Percentiles rank a stretch among this genome's conserved stretches.
phyloP scores from a whole-genome alignment of 2,797 vertebrate genomes.

The Thaleichthys pacificus region DNA sequence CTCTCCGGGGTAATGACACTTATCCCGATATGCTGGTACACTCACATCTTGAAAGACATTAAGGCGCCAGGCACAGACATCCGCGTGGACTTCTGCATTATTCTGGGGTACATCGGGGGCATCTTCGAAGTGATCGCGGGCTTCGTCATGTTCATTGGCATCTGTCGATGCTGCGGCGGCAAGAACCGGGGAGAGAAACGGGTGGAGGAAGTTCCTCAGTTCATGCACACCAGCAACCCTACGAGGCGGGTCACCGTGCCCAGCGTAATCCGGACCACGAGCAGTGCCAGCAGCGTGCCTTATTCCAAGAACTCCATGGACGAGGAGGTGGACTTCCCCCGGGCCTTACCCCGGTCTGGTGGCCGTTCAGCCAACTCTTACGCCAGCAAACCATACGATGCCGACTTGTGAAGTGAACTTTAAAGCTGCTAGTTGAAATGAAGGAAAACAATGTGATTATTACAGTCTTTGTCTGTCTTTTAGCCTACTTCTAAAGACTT shows the following conservation, averaged over 20 bases:
- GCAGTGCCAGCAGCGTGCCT: conserved; percentile 63
- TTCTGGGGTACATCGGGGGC: conserved; percentile 89
- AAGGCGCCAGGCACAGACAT: conserved; percentile 13
- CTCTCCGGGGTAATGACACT: conserved; percentile 82
- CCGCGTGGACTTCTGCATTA: conserved; percentile 81
- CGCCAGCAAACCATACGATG: conserved; percentile 65
- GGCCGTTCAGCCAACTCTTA: conserved; percentile 50
- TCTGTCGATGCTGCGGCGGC: conserved; percentile 74
- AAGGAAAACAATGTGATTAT: not conserved
- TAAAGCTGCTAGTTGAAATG: not conserved
- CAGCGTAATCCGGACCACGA: conserved; percentile 51
- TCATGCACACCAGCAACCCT: conserved; percentile 21
- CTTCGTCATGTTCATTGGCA: conserved; percentile 77
- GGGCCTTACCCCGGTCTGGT: conserved; percentile 47
- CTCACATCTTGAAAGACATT: conserved; percentile 63
- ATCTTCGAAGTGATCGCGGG: conserved; percentile 86
- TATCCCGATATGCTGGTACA: conserved; percentile 89
- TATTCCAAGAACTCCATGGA: conserved; percentile 68
- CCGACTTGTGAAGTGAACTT: conserved; percentile 45
- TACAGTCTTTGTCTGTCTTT: no score
- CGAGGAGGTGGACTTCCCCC: conserved; percentile 73
- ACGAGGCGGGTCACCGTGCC: conserved; percentile 51
- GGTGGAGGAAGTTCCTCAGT: conserved; percentile 25
- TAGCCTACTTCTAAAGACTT: no score
- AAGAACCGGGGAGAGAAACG: conserved; percentile 68